These are phyloP conservation scores for Diachrysia chrysitis DNA, from an alignment of 2,888 invertebrate species.

Conservation along the genomic window DNA sequence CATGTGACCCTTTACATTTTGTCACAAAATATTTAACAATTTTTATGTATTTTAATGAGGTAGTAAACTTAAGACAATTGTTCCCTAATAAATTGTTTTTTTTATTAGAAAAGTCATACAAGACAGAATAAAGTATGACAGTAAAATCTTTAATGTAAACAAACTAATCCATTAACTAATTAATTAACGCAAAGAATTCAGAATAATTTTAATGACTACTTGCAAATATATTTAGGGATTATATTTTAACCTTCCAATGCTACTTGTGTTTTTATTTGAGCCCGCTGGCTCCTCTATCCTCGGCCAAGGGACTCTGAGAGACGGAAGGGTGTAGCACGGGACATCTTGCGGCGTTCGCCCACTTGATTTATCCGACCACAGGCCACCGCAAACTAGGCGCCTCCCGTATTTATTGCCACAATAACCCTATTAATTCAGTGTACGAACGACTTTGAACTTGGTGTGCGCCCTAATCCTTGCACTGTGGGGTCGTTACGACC, in stretches of 20 bases:
- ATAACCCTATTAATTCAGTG: slow-evolving; percentile 87
- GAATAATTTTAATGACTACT: no score
- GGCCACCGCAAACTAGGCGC: slow-evolving; percentile 83
- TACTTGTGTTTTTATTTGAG: background rate
- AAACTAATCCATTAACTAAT: no score
- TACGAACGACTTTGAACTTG: slow-evolving; percentile 82
- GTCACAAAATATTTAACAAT: no score
- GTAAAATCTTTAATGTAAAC: no score
- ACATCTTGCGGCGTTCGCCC: slow-evolving; percentile 81
- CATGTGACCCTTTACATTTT: background rate
- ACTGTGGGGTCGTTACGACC: slow-evolving; percentile 65
- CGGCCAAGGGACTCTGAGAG: slow-evolving; percentile 40
- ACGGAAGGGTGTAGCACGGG: slow-evolving; percentile 67
- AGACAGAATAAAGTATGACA: no score
- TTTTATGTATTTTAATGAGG: no score
- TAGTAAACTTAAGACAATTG: no score
- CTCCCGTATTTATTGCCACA: slow-evolving; percentile 87
- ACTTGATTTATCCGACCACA: slow-evolving; percentile 86
- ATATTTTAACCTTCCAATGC: background rate
- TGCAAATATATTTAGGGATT: background rate
- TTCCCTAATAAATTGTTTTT: no score
- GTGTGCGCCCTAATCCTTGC: slow-evolving; percentile 69
- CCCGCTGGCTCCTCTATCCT: slow-evolving; percentile 21
- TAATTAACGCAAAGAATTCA: no score
- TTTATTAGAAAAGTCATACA: no score